Conservation (phyloP, 2,888 invertebrate genomes). For the Tuberolachnus salignus region DNA sequence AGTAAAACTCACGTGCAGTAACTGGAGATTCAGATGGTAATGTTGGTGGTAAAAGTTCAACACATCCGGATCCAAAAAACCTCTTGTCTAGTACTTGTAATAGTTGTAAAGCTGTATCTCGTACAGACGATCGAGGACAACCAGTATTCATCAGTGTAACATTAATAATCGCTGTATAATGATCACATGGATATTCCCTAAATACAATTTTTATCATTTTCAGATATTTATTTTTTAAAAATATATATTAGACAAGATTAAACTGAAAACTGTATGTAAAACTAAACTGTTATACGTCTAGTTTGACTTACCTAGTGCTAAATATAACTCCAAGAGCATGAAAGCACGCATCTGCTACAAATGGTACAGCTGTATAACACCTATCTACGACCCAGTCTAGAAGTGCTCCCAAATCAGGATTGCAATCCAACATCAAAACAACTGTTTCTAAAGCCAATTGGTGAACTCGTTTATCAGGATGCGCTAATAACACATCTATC, state of each 20-base stretch:
- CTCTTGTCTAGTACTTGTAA: conserved; percentile 92
- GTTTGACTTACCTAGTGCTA: conserved; percentile 78
- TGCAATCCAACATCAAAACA: conserved; percentile 90
- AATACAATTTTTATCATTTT: conserved; percentile 56
- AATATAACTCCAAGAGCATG: conserved; percentile 94
- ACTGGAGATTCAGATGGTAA: conserved; percentile 46
- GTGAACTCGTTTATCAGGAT: conserved; percentile 82
- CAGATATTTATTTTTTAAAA: too few relatives aligned
- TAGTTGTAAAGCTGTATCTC: conserved; percentile 91
- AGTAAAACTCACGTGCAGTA: conserved; percentile 44
- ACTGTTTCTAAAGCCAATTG: conserved; percentile 91
- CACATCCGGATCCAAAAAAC: conserved; percentile 79
- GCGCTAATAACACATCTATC: conserved; percentile 88
- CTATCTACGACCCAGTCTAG: conserved; percentile 98
- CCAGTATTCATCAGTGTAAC: conserved; percentile 96
- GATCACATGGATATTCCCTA: conserved; percentile 96
- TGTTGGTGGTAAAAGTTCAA: conserved; percentile 70
- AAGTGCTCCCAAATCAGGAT: conserved; percentile 87
- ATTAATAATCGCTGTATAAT: conserved; percentile 96
- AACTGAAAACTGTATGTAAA: too few relatives aligned
- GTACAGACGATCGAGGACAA: conserved; percentile 87
- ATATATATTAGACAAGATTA: too few relatives aligned
- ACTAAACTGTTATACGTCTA: neutral
- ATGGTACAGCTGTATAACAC: conserved; percentile 89
- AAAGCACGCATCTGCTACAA: conserved; percentile 96